Conservation (phyloP, 2,113 vertebrate genomes). For the Origma solitaria region DNA sequence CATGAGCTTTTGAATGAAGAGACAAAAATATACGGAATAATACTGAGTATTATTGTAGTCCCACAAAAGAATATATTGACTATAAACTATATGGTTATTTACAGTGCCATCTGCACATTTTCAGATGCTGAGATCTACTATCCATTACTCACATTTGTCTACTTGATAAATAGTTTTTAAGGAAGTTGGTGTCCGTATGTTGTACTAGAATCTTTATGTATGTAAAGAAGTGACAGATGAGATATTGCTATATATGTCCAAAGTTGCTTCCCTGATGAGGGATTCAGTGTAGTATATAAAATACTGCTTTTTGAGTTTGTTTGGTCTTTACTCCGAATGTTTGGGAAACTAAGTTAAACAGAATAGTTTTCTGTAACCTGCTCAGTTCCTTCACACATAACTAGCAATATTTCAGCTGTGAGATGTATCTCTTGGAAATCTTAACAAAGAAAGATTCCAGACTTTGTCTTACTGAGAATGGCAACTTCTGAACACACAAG, state of each 20-base stretch:
- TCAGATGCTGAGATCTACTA: background rate
- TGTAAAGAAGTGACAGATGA: slow-evolving; percentile 41
- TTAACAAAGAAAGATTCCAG: background rate
- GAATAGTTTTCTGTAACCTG: background rate
- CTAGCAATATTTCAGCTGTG: background rate
- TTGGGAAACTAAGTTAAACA: background rate
- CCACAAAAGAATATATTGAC: background rate
- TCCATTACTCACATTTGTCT: background rate
- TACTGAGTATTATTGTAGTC: background rate
- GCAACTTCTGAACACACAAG: background rate
- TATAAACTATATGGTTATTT: background rate
- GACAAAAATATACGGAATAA: background rate
- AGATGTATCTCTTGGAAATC: background rate
- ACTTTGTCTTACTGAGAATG: background rate
- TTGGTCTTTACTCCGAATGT: background rate
- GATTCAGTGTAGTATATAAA: background rate
- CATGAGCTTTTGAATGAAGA: background rate
- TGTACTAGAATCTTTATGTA: background rate
- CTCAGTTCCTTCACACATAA: background rate
- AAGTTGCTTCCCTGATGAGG: background rate
- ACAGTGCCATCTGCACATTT: background rate
- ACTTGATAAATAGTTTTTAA: slow-evolving; percentile 55
- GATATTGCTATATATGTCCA: slow-evolving; percentile 1
- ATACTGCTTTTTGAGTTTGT: background rate
- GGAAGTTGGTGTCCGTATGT: slow-evolving; percentile 11